Base-by-base conservation (phyloP, 2,113 vertebrate genomes). In the Lophura nycthemera region DNA sequence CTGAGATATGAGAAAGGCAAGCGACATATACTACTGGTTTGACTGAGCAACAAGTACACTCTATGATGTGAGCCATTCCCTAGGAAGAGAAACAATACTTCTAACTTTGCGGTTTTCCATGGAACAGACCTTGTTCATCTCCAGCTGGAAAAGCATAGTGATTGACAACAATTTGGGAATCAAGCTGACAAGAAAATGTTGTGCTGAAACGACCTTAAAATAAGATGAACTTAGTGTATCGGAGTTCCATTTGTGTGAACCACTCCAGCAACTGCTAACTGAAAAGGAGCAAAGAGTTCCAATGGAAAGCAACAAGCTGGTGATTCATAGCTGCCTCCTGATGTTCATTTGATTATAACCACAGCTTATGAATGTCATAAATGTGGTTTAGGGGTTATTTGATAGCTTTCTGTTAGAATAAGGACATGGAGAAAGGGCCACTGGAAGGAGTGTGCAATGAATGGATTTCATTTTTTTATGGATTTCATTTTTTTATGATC, bases 331-430 rank as follows among this genome's bases (percentile, higher is more conserved):
- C 75, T 80, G 72, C 34, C 67, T 94, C 20, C 56, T 83, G 64
- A 76, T 86, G n/a, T 76, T 89, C n/a, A 61, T 85, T 64, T 88
- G 88, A 70, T 93, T 93, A 86, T 77, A 92, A 86, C 63, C 71
- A 80, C 65, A 80, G 38, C 2, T 89, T 73, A 89, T 67, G 64
- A 85, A 87, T 67, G 64, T 42, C 29, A 29, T 77, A 85, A 82
- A 66, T 73, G 42, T 7, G 4, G 4, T 83, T 83, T 47, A 75
- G 59, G 59, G 22, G 40, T 77, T 94, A 91, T 93, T 76, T 71
- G 32, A 34, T 71, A 83, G 12, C 48, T 66, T 91, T 80, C 56
- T 79, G 70, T 74, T 80, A 67, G 84, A 93, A 82, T 56, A 73
- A 77, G 50, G 72, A 77, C 43, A 79, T 52, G 10, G 38, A 88